Conservation (phyloP, 2,888 invertebrate species). For the Ormia ochracea region DNA sequence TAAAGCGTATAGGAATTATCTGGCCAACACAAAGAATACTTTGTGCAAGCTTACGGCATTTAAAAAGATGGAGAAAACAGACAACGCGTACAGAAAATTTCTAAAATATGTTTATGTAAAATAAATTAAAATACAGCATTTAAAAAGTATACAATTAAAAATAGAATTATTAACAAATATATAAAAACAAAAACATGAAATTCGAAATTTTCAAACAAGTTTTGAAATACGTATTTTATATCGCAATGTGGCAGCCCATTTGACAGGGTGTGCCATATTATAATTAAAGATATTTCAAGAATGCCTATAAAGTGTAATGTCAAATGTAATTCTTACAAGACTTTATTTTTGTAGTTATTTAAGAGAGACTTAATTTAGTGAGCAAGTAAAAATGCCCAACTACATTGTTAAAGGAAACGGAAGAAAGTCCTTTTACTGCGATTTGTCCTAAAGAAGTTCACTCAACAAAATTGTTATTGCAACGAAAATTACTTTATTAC, state of each 20-base stretch:
- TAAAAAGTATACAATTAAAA: too few relatives aligned
- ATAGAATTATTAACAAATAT: too few relatives aligned
- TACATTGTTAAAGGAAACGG: slow-evolving; percentile 49
- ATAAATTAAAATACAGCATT: too few relatives aligned
- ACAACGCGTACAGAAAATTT: too few relatives aligned
- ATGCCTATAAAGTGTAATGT: slow-evolving; percentile 34
- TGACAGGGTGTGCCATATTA: background rate
- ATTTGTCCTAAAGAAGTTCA: slow-evolving; percentile 34
- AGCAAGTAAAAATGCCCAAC: slow-evolving; percentile 51
- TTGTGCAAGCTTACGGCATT: too few relatives aligned
- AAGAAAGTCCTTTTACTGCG: slow-evolving; percentile 58
- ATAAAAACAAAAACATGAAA: too few relatives aligned
- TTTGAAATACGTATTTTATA: too few relatives aligned
- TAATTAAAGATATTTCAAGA: slow-evolving; percentile 1
- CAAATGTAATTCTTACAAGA: slow-evolving; percentile 43
- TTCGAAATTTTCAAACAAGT: too few relatives aligned
- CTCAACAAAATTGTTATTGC: slow-evolving; percentile 4
- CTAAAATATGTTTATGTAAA: too few relatives aligned
- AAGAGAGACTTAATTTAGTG: slow-evolving; percentile 31
- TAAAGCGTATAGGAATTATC: too few relatives aligned
- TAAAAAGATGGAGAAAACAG: too few relatives aligned
- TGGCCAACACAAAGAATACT: too few relatives aligned
- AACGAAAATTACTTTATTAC: slow-evolving; percentile 23
- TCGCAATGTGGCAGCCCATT: background rate
- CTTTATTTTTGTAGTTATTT: slow-evolving; percentile 29